phyloP scores from a whole-genome alignment of 2,797 vertebrate genomes.

The Furcifer pardalis region DNA sequence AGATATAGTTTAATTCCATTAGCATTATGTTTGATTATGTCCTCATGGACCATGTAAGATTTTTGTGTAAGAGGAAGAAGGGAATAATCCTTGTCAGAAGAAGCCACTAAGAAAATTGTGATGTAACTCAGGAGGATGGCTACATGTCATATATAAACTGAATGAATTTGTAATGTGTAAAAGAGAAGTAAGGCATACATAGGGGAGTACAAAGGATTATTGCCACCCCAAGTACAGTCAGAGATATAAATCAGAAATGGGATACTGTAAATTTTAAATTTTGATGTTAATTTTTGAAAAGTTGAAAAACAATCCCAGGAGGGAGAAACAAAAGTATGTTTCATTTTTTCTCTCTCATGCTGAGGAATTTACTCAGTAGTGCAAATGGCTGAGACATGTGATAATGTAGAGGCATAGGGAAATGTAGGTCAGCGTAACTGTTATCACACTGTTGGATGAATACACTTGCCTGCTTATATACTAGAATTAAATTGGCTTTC shows the following conservation, averaged over 20 bases:
- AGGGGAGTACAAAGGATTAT: not conserved
- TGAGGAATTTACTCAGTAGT: slow-evolving; percentile 2
- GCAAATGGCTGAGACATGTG: slow-evolving; percentile 9
- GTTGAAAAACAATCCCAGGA: slow-evolving; percentile 15
- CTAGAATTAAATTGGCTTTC: slow-evolving; percentile 40
- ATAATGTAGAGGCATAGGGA: not conserved
- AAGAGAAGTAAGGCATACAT: not conserved
- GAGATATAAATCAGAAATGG: not conserved
- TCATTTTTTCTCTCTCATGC: slow-evolving; percentile 37
- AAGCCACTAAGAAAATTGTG: not conserved
- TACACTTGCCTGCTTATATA: slow-evolving; percentile 35
- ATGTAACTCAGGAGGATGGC: not conserved
- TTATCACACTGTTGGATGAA: slow-evolving; percentile 30
- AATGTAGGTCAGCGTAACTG: slow-evolving; percentile 47
- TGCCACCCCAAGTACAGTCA: not conserved
- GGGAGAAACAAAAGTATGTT: slow-evolving; percentile 10
- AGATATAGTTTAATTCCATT: too few species aligned
- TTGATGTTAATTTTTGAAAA: too few species aligned
- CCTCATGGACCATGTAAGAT: too few species aligned
- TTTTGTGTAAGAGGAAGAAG: not conserved
- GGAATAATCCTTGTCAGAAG: not conserved
- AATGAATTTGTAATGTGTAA: not conserved
- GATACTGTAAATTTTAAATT: too few species aligned
- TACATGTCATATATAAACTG: not conserved
- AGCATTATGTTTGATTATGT: too few species aligned